Percentiles rank a stretch among this genome's conserved stretches.
These are phyloP conservation scores for Sericinus montela DNA, from an alignment of 2,888 invertebrate species.

Conservation along the genomic window DNA sequence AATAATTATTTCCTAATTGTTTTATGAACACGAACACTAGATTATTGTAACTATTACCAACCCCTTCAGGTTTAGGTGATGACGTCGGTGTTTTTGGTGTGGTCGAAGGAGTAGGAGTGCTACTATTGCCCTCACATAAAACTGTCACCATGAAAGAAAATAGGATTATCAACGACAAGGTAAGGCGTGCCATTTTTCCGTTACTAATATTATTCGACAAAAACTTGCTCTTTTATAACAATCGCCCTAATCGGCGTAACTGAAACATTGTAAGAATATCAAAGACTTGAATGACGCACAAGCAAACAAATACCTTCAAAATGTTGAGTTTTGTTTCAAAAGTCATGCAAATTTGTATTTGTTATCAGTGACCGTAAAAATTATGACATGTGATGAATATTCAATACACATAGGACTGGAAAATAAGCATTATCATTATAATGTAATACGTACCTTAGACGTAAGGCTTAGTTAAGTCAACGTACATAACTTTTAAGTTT, in stretches of 20 bases:
- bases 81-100: neutral
- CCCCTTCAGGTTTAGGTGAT: constrained; percentile 1
- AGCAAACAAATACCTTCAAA: constrained; percentile 8
- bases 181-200: constrained; percentile 13
- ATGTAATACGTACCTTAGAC: neutral
- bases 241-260: constrained; percentile 16
- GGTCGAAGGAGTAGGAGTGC: constrained; percentile 4
- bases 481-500: too few species aligned
- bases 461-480: too few species aligned
- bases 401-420: constrained; percentile 24
- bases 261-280: constrained; percentile 7
- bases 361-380: constrained; percentile 21
- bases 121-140: constrained; percentile 1
- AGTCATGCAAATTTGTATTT: constrained; percentile 26
- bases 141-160: neutral
- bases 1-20: too few species aligned
- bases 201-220: constrained; percentile 3
- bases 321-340: constrained; percentile 13
- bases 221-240: constrained; percentile 18
- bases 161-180: constrained; percentile 6
- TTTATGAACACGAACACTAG: too few species aligned
- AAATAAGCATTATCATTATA: constrained; percentile 20
- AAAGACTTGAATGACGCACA: constrained; percentile 13
- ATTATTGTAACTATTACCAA: neutral
- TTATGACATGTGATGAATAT: constrained; percentile 25